Evolutionary conservation across 1,140 invertebrate species (phyloP).

Genomic region (Aphelenchoides fujianensis): DNA sequence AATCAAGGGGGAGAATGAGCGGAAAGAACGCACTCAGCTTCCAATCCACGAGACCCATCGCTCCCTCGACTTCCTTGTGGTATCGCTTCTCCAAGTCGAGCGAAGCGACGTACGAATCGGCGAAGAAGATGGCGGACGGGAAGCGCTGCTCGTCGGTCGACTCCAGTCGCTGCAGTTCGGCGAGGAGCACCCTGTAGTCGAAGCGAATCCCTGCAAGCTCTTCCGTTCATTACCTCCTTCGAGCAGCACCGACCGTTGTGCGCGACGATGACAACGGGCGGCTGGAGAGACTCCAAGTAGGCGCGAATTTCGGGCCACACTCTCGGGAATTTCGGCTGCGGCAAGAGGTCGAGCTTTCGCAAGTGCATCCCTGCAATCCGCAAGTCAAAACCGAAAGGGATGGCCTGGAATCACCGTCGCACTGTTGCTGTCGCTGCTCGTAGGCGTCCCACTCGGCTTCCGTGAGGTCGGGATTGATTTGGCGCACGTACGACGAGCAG

Average conservation of each 20-base stretch:
- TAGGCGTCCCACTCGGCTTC: constrained; percentile 32
- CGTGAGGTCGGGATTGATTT: constrained; percentile 30
- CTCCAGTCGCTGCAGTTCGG: constrained; percentile 28
- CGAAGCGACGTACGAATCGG: constrained; percentile 35
- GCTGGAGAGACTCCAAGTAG: constrained; percentile 19
- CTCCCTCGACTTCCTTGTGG: constrained; percentile 5
- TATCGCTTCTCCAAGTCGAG: constrained; percentile 34
- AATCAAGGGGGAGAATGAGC: no score
- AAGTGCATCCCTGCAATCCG: constrained; percentile 10
- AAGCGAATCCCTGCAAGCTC: constrained; percentile 21
- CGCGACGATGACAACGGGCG: constrained; percentile 33
- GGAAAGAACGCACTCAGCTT: constrained; percentile 16
- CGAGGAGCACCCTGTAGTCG: constrained; percentile 33
- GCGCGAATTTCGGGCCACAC: constrained; percentile 35
- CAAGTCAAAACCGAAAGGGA: no score
- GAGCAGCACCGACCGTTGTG: constrained; percentile 29
- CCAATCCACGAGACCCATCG: constrained; percentile 20
- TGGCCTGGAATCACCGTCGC: no score
- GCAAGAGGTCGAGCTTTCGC: constrained; percentile 16
- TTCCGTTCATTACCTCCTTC: not conserved
- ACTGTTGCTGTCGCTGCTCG: constrained; percentile 12
- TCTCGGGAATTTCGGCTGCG: constrained; percentile 30
- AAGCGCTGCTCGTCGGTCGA: constrained; percentile 17
- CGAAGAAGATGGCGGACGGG: constrained; percentile 22
- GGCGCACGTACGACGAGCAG: not conserved